A percentile compares a stretch with the other conserved stretches of the same genome.
Conservation (phyloP, 2,888 invertebrate species). For the Acanthosoma haemorrhoidale region DNA sequence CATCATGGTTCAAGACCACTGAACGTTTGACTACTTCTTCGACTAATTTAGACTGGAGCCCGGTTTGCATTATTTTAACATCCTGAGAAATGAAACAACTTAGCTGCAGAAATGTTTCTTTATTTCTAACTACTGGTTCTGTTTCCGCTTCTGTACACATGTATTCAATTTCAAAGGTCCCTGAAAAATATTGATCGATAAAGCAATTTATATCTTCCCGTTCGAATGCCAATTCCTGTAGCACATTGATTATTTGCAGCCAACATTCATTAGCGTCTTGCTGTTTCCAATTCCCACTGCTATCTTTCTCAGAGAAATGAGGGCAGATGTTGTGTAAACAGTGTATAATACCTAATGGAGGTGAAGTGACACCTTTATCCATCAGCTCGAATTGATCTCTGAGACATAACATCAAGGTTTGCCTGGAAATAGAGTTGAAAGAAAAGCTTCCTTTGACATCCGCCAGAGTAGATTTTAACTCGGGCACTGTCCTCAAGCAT, state of each 20-base stretch:
- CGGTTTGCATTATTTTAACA: conserved; percentile 91
- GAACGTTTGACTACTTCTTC: conserved; percentile 87
- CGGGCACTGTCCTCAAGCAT: conserved; percentile 92
- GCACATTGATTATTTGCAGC: conserved; percentile 84
- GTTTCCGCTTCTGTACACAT: conserved; percentile 84
- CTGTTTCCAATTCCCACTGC: background rate
- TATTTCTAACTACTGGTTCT: conserved; percentile 66
- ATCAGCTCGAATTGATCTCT: conserved; percentile 69
- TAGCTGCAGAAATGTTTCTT: conserved; percentile 86
- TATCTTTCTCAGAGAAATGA: conserved; percentile 41
- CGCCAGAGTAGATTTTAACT: conserved; percentile 68
- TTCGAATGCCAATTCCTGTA: conserved; percentile 70
- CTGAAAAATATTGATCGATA: conserved; percentile 91
- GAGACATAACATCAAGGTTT: conserved; percentile 47
- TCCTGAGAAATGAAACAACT: conserved; percentile 96
- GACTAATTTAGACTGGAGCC: conserved; percentile 75
- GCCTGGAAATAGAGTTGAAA: conserved; percentile 37
- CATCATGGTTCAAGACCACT: conserved; percentile 76
- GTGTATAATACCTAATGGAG: conserved; percentile 72
- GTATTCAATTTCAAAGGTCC: conserved; percentile 78
- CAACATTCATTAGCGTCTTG: conserved; percentile 97
- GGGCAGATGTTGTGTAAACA: conserved; percentile 81
- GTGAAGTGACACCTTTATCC: conserved; percentile 63
- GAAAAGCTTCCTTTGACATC: conserved; percentile 58
- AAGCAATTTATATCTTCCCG: conserved; percentile 45